Percentiles rank a stretch among this genome's conserved stretches.
Conservation (phyloP, 2,888 invertebrate species). For the Hipparchia sbordonii region DNA sequence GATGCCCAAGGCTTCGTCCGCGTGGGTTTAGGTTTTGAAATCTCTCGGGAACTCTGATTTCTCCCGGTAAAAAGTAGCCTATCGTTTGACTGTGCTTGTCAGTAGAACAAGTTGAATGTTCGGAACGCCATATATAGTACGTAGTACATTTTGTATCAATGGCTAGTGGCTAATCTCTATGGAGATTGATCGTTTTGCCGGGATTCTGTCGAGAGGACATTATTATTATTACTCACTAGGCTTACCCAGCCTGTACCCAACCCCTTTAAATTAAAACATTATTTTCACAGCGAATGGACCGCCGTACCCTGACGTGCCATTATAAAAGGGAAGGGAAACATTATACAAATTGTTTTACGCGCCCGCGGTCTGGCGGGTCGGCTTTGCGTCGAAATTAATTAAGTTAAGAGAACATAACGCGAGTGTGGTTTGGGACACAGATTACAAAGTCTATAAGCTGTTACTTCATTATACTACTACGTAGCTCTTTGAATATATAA, state of each 20-base stretch:
- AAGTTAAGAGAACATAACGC: slow-evolving; percentile 7
- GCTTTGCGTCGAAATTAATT: slow-evolving; percentile 2
- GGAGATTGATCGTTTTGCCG: too few species aligned
- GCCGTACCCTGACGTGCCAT: neutral
- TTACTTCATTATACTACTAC: neutral
- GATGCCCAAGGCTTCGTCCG: too few species aligned
- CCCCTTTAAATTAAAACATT: neutral
- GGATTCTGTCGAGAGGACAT: too few species aligned
- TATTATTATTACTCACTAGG: too few species aligned
- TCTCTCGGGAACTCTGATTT: neutral
- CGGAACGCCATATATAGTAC: too few species aligned
- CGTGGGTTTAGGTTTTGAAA: neutral
- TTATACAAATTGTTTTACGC: slow-evolving; percentile 12
- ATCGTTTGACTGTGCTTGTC: too few species aligned
- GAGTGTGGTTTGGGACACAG: slow-evolving; percentile 13
- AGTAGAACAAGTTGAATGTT: too few species aligned
- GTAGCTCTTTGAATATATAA: too few species aligned
- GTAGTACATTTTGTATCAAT: too few species aligned
- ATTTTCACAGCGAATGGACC: neutral
- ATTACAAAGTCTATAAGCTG: slow-evolving; percentile 9
- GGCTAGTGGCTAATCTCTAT: too few species aligned
- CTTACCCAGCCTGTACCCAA: too few species aligned
- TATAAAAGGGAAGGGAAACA: slow-evolving; percentile 4
- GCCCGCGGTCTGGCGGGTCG: slow-evolving; percentile 1
- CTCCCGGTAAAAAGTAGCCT: too few species aligned